These are phyloP conservation scores for Rhyacophila brunnea DNA, from an alignment of 1,140 invertebrate genomes.

Conservation along the genomic window DNA sequence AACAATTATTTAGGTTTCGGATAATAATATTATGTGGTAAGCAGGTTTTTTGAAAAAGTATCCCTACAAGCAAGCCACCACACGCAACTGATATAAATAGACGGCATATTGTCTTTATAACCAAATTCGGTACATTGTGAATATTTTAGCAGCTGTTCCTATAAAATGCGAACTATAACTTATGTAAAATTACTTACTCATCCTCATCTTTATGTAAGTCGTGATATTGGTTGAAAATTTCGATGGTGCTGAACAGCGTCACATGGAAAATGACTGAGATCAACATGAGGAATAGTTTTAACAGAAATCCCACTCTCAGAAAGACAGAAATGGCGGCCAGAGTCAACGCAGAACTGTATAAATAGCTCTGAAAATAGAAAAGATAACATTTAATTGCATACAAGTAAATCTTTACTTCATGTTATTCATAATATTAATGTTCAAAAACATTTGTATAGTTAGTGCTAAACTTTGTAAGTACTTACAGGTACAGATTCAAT, in stretches of 20 bases:
- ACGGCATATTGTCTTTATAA: too few species aligned
- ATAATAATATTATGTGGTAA: too few species aligned
- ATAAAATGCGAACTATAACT: conserved; percentile 2
- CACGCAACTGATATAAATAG: too few species aligned
- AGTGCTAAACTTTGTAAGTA: conserved; percentile 10
- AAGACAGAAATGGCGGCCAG: conserved; percentile 80
- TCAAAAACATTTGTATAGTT: too few species aligned
- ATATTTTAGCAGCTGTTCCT: too few species aligned
- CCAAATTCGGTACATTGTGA: too few species aligned
- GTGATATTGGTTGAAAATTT: conserved; percentile 64
- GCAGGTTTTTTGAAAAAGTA: too few species aligned
- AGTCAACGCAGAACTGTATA: conserved; percentile 76
- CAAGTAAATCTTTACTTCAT: too few species aligned
- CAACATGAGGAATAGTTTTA: conserved; percentile 78
- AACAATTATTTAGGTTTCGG: too few species aligned
- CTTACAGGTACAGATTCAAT: conserved; percentile 49
- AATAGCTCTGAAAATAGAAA: conserved; percentile 65
- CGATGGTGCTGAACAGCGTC: conserved; percentile 60
- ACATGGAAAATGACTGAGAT: conserved; percentile 65
- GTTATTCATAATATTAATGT: too few species aligned
- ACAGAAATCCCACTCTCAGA: conserved; percentile 75
- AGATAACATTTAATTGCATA: too few species aligned
- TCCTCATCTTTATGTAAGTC: conserved; percentile 40
- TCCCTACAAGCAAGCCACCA: too few species aligned
- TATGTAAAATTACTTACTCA: conserved; percentile 58